Evolutionary conservation across 2,113 vertebrate species (phyloP).

Genomic region (Rana temporaria): DNA sequence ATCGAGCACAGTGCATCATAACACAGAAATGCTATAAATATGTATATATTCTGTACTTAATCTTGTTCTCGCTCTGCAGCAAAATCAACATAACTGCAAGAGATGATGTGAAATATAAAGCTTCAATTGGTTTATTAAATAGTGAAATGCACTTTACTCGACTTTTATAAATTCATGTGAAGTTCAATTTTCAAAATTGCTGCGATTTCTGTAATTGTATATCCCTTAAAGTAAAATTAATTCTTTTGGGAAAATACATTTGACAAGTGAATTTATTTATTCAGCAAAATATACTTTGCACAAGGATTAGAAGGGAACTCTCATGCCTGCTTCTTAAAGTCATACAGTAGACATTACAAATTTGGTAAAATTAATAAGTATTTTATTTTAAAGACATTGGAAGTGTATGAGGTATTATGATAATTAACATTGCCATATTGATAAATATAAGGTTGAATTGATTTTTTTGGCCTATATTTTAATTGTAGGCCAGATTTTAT

Average conservation of each 20-base stretch:
- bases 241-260: constrained; percentile 3
- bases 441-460: too few species aligned
- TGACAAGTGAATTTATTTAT: neutral
- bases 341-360: neutral
- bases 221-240: neutral
- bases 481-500: too few species aligned
- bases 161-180: neutral
- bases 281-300: neutral
- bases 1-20: too few species aligned
- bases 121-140: neutral
- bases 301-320: neutral
- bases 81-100: neutral
- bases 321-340: neutral
- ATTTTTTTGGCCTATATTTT: too few species aligned
- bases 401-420: too few species aligned
- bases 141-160: neutral
- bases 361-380: too few species aligned
- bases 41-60: neutral
- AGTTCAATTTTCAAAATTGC: neutral
- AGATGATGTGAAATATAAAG: neutral
- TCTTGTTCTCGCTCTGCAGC: neutral
- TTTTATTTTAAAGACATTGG: too few species aligned
- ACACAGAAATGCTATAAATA: neutral
- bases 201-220: constrained; percentile 5
- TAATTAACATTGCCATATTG: too few species aligned